A percentile compares a stretch with the other conserved stretches of the same genome.
Evolutionary conservation across 2,113 vertebrate genomes (phyloP).

Genomic region (Neoarius graeffei): DNA sequence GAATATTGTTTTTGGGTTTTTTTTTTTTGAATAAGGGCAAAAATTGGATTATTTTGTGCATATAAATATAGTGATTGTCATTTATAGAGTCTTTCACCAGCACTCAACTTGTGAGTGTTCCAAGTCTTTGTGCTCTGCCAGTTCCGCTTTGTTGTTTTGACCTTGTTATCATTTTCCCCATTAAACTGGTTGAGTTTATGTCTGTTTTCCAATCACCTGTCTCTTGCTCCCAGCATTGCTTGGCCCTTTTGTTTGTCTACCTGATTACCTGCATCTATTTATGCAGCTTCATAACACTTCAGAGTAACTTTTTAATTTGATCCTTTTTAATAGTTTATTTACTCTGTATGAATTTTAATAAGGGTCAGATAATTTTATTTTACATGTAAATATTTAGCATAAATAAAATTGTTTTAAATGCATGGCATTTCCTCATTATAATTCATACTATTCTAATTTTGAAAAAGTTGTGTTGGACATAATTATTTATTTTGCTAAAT

Average conservation of each 20-base stretch:
- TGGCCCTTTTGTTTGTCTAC: not conserved
- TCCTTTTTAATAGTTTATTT: no score
- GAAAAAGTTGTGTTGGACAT: not conserved
- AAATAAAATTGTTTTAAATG: not conserved
- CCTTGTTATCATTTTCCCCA: not conserved
- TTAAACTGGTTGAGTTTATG: not conserved
- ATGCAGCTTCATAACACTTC: not conserved
- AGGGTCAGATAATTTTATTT: not conserved
- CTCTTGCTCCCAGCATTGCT: not conserved
- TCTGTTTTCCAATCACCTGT: not conserved
- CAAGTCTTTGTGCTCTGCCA: not conserved
- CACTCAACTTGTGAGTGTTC: not conserved
- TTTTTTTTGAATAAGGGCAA: no score
- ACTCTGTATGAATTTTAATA: not conserved
- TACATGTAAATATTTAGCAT: no score
- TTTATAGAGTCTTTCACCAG: not conserved
- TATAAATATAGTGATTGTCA: no score
- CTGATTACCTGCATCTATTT: not conserved
- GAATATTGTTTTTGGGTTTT: no score
- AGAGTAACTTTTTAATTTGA: not conserved
- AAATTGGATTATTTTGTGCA: no score
- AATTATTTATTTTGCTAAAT: not conserved
- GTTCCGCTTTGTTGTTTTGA: not conserved
- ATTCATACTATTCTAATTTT: not conserved
- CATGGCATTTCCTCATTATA: not conserved